Percentiles rank a stretch among this genome's conserved stretches.
Evolutionary conservation across 2,113 vertebrate genomes (phyloP).

Genomic region (Salvelinus fontinalis): DNA sequence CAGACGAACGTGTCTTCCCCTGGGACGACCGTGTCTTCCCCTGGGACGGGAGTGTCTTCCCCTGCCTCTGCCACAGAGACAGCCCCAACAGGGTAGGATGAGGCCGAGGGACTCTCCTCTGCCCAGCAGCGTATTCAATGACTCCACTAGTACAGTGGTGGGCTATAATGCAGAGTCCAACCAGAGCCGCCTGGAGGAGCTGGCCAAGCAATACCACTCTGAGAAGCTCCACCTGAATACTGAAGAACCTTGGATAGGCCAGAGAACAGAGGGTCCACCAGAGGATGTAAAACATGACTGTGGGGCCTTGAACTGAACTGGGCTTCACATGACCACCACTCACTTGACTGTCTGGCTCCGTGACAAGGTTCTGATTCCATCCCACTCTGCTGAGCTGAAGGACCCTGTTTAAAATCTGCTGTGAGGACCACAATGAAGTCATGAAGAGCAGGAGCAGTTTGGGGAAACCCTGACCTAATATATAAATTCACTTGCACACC

Average conservation of each 20-base stretch:
- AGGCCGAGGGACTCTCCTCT: background rate
- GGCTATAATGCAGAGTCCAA: conserved; percentile 23
- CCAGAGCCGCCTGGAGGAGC: conserved; percentile 28
- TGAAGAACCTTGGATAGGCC: too few relatives aligned
- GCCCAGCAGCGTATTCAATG: background rate
- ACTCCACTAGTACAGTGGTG: conserved; percentile 14
- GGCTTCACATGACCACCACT: too few relatives aligned
- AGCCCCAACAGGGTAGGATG: background rate
- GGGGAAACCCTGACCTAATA: conserved; percentile 15
- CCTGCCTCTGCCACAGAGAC: conserved; percentile 11
- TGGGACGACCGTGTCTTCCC: too few relatives aligned
- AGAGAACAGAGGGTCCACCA: too few relatives aligned
- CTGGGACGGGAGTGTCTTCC: too few relatives aligned
- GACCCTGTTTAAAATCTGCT: background rate
- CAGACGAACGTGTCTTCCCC: background rate
- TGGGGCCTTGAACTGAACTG: background rate
- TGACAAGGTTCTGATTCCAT: background rate
- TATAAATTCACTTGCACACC: conserved; percentile 30
- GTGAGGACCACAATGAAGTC: conserved; percentile 5
- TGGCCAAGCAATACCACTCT: background rate
- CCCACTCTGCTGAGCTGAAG: background rate
- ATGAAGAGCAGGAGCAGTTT: background rate
- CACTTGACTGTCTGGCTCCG: background rate
- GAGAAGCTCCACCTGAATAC: too few relatives aligned
- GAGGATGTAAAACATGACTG: too few relatives aligned